These are phyloP conservation scores for Allacma fusca DNA, from an alignment of 2,888 invertebrate genomes.

Conservation along the genomic window DNA sequence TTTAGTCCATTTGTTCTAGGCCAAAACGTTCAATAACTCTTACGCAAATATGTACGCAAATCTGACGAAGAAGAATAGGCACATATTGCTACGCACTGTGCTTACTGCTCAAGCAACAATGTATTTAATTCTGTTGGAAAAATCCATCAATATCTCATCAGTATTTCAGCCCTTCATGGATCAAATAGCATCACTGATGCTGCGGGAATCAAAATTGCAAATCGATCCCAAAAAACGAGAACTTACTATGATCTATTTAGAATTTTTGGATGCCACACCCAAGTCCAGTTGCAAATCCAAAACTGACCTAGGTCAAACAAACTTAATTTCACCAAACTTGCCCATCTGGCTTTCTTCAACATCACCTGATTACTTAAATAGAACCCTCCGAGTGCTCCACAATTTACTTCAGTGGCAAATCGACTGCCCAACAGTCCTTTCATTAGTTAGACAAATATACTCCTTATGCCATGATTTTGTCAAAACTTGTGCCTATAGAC, in stretches of 20 bases:
- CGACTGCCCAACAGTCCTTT: not conserved
- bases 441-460: not conserved
- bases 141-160: not conserved
- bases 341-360: constrained; percentile 53
- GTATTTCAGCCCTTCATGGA: constrained; percentile 19
- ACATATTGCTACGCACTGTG: not conserved
- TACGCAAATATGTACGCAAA: not conserved
- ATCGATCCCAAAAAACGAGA: constrained; percentile 46
- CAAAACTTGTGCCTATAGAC: constrained; percentile 26
- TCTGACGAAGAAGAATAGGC: constrained; percentile 21
- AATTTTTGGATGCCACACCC: constrained; percentile 48
- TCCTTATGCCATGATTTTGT: not conserved
- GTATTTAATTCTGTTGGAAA: constrained; percentile 30
- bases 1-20: too few relatives aligned
- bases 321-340: constrained; percentile 51
- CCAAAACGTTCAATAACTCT: not conserved
- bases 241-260: constrained; percentile 54
- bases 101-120: constrained; percentile 27
- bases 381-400: constrained; percentile 50
- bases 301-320: constrained; percentile 47
- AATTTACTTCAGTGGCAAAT: constrained; percentile 37
- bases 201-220: not conserved
- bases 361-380: constrained; percentile 49
- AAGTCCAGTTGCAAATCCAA: not conserved
- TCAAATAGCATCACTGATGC: constrained; percentile 21